A percentile compares a stretch with the other conserved stretches of the same genome.
Conservation (phyloP, 2,888 invertebrate genomes). For the Noctua pronuba region DNA sequence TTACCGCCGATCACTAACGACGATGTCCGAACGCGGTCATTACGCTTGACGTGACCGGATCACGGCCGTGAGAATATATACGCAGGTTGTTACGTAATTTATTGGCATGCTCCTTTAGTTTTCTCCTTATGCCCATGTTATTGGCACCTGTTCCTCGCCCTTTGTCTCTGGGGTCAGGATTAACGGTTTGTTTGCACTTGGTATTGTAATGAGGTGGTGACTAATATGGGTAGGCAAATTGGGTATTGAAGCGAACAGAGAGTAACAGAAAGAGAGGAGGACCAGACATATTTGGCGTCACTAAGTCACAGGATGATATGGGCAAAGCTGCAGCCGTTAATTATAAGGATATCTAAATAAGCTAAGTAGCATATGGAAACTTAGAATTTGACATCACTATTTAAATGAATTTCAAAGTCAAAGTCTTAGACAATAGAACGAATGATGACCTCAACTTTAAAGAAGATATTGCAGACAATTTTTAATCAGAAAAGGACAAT, state of each 20-base stretch:
- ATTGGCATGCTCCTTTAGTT: slow-evolving; percentile 57
- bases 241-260: not conserved
- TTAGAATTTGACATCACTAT: not conserved
- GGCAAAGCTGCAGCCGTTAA: not conserved
- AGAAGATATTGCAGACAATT: too few relatives aligned
- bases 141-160: slow-evolving; percentile 59
- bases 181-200: slow-evolving; percentile 60
- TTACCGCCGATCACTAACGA: slow-evolving; percentile 75
- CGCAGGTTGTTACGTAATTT: slow-evolving; percentile 63
- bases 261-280: not conserved
- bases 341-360: too few relatives aligned
- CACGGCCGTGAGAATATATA: slow-evolving; percentile 68
- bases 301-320: too few relatives aligned
- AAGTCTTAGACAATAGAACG: not conserved
- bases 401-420: not conserved
- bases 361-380: too few relatives aligned
- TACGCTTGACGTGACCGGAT: slow-evolving; percentile 70
- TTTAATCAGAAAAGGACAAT: not conserved
- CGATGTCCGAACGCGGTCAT: slow-evolving; percentile 74
- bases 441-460: not conserved
- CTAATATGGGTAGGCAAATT: slow-evolving; percentile 34
- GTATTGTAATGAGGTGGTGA: slow-evolving; percentile 53
- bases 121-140: slow-evolving; percentile 33
- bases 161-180: slow-evolving; percentile 49
- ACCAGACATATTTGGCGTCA: not conserved